Evolutionary conservation across 2,797 vertebrate genomes (phyloP).

Genomic region (Channa striata): DNA sequence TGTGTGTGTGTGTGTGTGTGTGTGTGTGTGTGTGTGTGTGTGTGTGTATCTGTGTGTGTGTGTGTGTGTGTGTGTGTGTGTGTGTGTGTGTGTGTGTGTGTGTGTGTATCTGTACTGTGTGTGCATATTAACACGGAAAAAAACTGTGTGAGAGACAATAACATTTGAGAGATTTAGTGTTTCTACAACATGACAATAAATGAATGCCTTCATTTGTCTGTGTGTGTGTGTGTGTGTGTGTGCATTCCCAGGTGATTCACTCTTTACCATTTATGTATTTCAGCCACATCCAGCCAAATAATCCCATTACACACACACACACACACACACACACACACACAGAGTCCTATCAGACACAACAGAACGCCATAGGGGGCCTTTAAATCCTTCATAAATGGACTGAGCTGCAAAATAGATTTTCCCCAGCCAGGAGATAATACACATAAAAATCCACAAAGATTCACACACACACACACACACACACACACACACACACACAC

Average conservation of each 20-base stretch:
- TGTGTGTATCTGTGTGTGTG: background rate
- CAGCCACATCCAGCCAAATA: constrained; percentile 61
- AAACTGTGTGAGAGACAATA: background rate
- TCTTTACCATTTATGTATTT: constrained; percentile 60
- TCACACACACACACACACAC: constrained; percentile 15
- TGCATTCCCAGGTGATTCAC: constrained; percentile 59
- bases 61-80: too few species aligned
- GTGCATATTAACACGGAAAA: background rate
- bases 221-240: background rate
- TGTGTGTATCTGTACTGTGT: background rate
- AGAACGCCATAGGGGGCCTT: constrained; percentile 30
- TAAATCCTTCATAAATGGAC: constrained; percentile 64
- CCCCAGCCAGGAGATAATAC: constrained; percentile 36
- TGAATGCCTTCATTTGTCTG: background rate
- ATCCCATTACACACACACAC: constrained; percentile 57
- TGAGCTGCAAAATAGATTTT: constrained; percentile 48
- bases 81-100: too few species aligned
- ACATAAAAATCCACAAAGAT: constrained; percentile 29
- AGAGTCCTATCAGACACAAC: constrained; percentile 41
- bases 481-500: constrained; percentile 4
- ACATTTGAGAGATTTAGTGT: constrained; percentile 20
- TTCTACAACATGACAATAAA: constrained; percentile 21
- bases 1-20: too few species aligned
- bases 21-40: too few species aligned
- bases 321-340: constrained; percentile 31